A percentile compares a stretch with the other conserved stretches of the same genome.
These are phyloP conservation scores for Platysteira castanea DNA, from an alignment of 2,113 vertebrate genomes.

Conservation along the genomic window DNA sequence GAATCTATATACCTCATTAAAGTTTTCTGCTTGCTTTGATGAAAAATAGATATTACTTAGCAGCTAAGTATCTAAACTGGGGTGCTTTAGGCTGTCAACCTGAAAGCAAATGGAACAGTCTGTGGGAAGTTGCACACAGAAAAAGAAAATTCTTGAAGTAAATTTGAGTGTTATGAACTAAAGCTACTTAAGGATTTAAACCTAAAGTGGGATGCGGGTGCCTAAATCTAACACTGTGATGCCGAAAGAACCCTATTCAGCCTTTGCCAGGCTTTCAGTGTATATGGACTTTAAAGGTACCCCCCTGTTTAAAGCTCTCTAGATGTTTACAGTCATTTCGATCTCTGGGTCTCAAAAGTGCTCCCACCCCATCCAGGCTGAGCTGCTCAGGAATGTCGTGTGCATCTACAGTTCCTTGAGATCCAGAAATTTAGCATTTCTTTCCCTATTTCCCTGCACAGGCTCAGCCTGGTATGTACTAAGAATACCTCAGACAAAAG, in stretches of 20 bases:
- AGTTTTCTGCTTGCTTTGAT: not conserved
- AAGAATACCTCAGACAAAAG: not conserved
- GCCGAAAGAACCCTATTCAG: not conserved
- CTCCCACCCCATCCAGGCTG: not conserved
- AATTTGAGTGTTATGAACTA: not conserved
- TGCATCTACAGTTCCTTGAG: not conserved
- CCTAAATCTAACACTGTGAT: not conserved
- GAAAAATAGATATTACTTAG: not conserved
- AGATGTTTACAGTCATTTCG: not conserved
- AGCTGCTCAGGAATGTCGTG: fast-evolving
- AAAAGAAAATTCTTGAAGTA: not conserved
- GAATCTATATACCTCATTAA: not conserved
- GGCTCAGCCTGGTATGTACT: not conserved
- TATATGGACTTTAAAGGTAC: not conserved
- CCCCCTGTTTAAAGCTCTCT: not conserved
- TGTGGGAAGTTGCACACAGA: not conserved
- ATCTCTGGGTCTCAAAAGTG: not conserved
- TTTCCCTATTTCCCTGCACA: not conserved
- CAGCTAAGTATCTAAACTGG: not conserved
- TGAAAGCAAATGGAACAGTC: not conserved
- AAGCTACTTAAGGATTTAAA: not conserved
- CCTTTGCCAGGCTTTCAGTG: not conserved
- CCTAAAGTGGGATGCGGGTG: not conserved
- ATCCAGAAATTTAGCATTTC: not conserved
- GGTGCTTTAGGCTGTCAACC: not conserved